Percentiles rank a stretch among this genome's conserved stretches.
These are phyloP conservation scores for Epicampocera succincta DNA, from an alignment of 2,888 invertebrate species.

Conservation along the genomic window DNA sequence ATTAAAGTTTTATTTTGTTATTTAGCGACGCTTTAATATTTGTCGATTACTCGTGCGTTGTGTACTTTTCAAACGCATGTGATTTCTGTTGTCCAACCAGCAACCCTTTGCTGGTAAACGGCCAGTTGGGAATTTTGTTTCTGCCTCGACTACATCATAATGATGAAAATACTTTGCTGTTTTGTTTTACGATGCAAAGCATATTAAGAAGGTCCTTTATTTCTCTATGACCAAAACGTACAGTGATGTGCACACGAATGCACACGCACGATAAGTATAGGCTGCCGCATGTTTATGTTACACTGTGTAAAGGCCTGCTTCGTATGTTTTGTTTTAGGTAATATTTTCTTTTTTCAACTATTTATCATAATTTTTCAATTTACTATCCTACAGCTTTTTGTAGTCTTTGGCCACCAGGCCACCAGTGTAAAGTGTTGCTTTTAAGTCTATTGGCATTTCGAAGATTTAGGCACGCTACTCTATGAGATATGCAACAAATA, in stretches of 20 bases:
- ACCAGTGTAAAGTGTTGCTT: conserved; percentile 32
- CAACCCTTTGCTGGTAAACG: conserved; percentile 33
- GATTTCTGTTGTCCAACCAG: conserved; percentile 43
- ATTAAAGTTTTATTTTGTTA: conserved; percentile 26
- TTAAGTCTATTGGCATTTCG: background rate
- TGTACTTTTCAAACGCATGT: background rate
- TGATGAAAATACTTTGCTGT: conserved; percentile 52
- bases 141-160: conserved; percentile 37
- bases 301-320: conserved; percentile 52
- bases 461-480: conserved; percentile 9
- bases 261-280: background rate
- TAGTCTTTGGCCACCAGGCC: conserved; percentile 54
- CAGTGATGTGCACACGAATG: conserved; percentile 6
- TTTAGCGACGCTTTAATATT: conserved; percentile 12
- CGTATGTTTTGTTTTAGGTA: conserved; percentile 32
- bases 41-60: conserved; percentile 23
- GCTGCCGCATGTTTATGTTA: conserved; percentile 20
- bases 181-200: conserved; percentile 56
- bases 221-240: conserved; percentile 40
- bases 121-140: conserved; percentile 2
- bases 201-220: conserved; percentile 69
- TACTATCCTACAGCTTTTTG: conserved; percentile 71
- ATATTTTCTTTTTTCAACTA: conserved; percentile 73
- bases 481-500: background rate
- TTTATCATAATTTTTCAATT: conserved; percentile 82